Base-by-base conservation (phyloP, 37 sponge, comb jelly and placozoan species). In the Crambe crambe region DNA sequence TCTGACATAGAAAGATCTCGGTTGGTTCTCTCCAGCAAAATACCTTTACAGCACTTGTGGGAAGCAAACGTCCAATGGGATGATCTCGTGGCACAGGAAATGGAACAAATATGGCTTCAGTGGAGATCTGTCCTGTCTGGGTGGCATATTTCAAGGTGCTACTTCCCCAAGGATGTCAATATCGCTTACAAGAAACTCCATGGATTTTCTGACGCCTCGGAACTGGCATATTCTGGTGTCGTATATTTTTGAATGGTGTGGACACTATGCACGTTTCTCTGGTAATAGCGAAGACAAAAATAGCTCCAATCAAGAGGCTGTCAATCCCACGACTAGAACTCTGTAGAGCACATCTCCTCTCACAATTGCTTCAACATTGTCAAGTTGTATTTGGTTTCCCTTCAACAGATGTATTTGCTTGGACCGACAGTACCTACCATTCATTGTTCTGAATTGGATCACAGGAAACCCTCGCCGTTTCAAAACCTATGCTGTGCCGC, bases 181-280 rank as follows among this genome's bases (percentile, higher is more conserved):
- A 18, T 54, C 58, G 40, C 30, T 22, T 32, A 25, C 42, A 47
- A 18, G 37, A 70, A 82, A 31, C 56, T 82, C 17, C 83, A 82
- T 74, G 83, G 83, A 21, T 81, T 72, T 37, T 70, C 44, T 34
- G 82, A 81, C 63, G 82, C 82, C 5, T 80, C 80, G 18, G 64
- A 81, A 36, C 22, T 37, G 21, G 82, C 73, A n/a, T 63, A 63
- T 81, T 10, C 83, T 29, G 75, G 72, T 26, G 83, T 82, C 10
- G 67, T 73, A 9, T 82, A 82, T 37, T 42, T 73, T 27, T 36
- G 83, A 22, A 58, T 63, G 58, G 35, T 26, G 42, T 74, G 74
- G 36, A 58, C 58, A 41, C 17, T 20, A 18, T 54, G 10, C 56
- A 54, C 56, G 18, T 18, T 54, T 54, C 56, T 54, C 17, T 82